Percentiles rank a stretch among this genome's conserved stretches.
These are phyloP conservation scores for Arge pagana DNA, from an alignment of 2,888 invertebrate species.

Conservation along the genomic window DNA sequence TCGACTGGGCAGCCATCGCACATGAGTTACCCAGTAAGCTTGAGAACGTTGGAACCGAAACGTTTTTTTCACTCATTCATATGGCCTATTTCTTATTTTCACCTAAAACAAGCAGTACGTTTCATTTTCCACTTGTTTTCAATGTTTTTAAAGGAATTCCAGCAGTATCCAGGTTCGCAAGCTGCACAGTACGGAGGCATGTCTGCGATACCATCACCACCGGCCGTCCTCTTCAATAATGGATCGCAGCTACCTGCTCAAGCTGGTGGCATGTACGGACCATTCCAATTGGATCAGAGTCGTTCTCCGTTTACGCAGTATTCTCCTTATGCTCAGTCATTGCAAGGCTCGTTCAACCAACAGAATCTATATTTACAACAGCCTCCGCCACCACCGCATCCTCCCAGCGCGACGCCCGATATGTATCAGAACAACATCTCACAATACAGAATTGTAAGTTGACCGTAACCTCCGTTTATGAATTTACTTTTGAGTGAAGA, in stretches of 20 bases:
- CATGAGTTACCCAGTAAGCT: conserved; percentile 72
- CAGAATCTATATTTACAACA: conserved; percentile 59
- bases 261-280: conserved; percentile 76
- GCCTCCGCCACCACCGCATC: conserved; percentile 63
- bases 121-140: background rate
- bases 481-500: no score
- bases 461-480: no score
- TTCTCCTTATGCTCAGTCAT: conserved; percentile 71
- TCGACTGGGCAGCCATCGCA: conserved; percentile 62
- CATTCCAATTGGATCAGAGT: conserved; percentile 78
- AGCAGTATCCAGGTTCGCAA: conserved; percentile 54
- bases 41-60: conserved; percentile 15
- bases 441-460: conserved; percentile 63
- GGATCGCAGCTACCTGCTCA: conserved; percentile 71
- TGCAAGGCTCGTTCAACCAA: conserved; percentile 61
- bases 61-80: background rate
- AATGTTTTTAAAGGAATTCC: conserved; percentile 50
- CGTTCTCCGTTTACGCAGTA: conserved; percentile 82
- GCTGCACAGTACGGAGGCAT: conserved; percentile 74
- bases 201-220: conserved; percentile 85
- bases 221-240: conserved; percentile 80
- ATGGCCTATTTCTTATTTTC: background rate
- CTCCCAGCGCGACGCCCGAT: conserved; percentile 67
- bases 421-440: conserved; percentile 69
- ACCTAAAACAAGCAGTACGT: background rate